A percentile compares a stretch with the other conserved stretches of the same genome.
Conservation (phyloP, 2,113 vertebrate species). For the Salminus brasiliensis region DNA sequence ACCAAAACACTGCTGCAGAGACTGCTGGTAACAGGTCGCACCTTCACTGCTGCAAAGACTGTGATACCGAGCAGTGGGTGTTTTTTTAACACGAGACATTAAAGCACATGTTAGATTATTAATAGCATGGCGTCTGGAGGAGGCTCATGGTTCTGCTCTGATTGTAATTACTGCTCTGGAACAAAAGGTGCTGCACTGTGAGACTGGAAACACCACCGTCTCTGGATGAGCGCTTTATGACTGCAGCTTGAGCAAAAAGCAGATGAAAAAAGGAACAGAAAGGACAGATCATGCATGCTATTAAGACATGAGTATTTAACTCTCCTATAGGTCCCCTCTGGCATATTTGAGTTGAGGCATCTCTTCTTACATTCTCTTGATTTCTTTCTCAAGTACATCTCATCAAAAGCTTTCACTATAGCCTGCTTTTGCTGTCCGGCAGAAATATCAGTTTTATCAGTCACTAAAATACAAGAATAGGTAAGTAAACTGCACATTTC, state of each 20-base stretch:
- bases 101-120: slow-evolving; percentile 23
- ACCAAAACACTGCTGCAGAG: neutral
- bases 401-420: too few relatives aligned
- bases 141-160: slow-evolving; percentile 1
- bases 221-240: neutral
- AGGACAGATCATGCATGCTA: neutral
- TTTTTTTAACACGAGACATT: neutral
- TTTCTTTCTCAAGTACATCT: too few relatives aligned
- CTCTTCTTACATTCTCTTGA: too few relatives aligned
- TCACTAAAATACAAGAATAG: too few relatives aligned
- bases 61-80: neutral
- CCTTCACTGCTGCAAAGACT: neutral
- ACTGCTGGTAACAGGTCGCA: neutral
- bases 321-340: too few relatives aligned
- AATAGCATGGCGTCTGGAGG: slow-evolving; percentile 9
- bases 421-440: too few relatives aligned
- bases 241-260: neutral
- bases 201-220: neutral
- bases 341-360: too few relatives aligned
- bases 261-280: neutral
- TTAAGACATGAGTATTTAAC: too few relatives aligned
- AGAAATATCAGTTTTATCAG: too few relatives aligned
- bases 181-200: slow-evolving; percentile 31
- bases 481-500: too few relatives aligned
- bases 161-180: slow-evolving; percentile 39